Conservation (phyloP, 2,113 vertebrate genomes). For the Ophthalmolycus amberensis region DNA sequence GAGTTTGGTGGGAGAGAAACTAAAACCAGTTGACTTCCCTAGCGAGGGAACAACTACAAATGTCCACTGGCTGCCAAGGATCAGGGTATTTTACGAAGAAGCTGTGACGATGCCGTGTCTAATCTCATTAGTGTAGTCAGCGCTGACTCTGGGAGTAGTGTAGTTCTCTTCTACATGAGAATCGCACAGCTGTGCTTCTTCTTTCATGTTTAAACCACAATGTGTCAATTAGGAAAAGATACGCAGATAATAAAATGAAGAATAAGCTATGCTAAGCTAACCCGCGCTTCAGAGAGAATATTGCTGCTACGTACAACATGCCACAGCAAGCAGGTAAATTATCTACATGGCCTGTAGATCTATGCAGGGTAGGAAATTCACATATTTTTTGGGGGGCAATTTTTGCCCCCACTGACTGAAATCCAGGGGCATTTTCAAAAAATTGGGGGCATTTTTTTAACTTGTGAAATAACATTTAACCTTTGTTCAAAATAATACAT, state of each 20-base stretch:
- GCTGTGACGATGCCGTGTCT: slow-evolving; percentile 48
- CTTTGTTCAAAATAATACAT: too few species aligned
- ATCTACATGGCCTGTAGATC: background rate
- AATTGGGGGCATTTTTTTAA: too few species aligned
- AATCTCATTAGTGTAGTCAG: slow-evolving; percentile 63
- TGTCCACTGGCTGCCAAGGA: slow-evolving; percentile 25
- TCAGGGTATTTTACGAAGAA: slow-evolving; percentile 52
- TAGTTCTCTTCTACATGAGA: slow-evolving; percentile 17
- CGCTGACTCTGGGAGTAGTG: slow-evolving; percentile 12
- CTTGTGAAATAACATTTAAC: too few species aligned
- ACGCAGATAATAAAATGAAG: background rate
- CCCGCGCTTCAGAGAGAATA: background rate
- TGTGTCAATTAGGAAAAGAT: background rate
- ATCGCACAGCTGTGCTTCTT: background rate
- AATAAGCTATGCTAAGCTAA: background rate
- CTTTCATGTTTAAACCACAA: background rate
- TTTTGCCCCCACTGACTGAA: too few species aligned
- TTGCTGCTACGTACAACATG: background rate
- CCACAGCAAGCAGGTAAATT: background rate
- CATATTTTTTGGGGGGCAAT: too few species aligned
- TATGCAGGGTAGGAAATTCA: background rate
- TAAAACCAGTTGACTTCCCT: background rate
- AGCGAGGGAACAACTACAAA: slow-evolving; percentile 11
- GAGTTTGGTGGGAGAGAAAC: background rate
- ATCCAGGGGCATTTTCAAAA: too few species aligned